phyloP scores from a whole-genome alignment of 2,797 vertebrate species.

The Cottoperca gobio region DNA sequence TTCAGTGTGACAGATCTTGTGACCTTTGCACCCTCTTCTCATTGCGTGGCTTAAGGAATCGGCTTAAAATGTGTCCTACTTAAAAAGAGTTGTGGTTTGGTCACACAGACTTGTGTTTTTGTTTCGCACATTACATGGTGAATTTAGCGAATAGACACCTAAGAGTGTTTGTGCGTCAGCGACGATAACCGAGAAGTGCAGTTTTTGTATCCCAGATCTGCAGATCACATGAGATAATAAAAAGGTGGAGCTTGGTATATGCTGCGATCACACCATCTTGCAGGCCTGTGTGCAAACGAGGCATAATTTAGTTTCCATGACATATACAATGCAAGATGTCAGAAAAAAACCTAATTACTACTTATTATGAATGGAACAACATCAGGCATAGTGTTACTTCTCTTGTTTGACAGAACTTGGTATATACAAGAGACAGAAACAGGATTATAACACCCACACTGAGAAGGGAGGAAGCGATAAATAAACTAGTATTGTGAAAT shows the following conservation, averaged over 20 bases:
- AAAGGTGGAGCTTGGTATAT: not conserved
- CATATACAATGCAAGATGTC: slow-evolving; percentile 24
- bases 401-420: slow-evolving; percentile 38
- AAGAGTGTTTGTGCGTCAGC: not conserved
- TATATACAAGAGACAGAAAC: slow-evolving; percentile 62
- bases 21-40: slow-evolving; percentile 39
- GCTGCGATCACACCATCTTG: slow-evolving; percentile 6
- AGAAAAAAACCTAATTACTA: slow-evolving; percentile 19
- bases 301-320: slow-evolving; percentile 38
- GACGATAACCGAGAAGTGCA: not conserved
- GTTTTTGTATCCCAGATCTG: not conserved
- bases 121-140: too few relatives aligned
- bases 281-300: slow-evolving; percentile 5
- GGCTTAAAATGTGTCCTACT: not conserved
- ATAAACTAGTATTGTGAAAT: slow-evolving; percentile 9
- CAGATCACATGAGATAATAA: not conserved
- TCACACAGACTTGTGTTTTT: not conserved
- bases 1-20: slow-evolving; percentile 26
- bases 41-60: not conserved
- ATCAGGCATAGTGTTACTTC: slow-evolving; percentile 14
- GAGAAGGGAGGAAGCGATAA: slow-evolving; percentile 50
- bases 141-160: not conserved
- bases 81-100: not conserved
- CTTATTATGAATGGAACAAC: too few relatives aligned
- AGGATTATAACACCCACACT: slow-evolving; percentile 43